Evolutionary conservation across 2,888 invertebrate genomes (phyloP), one percentile per base, ranked within the genome.

Genomic region (Synanthedon vespiformis): DNA sequence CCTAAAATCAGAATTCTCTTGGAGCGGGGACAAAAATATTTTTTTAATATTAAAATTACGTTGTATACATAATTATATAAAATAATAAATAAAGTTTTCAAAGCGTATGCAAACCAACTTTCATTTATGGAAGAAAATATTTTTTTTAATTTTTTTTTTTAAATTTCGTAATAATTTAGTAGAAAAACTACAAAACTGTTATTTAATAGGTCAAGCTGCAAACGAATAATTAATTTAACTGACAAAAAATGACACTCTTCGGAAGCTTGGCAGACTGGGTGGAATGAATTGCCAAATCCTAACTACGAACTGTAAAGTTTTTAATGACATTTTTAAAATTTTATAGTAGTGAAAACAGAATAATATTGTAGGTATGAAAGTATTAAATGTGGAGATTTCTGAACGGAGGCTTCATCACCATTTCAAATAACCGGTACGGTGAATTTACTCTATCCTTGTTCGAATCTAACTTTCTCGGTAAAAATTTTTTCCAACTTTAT

Each of bases 391-490:
- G 10, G 34, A 34, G 34, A 34, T 34, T 34, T 34, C 34, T 34
- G 34, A 44, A 44, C 44, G 14, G 13, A 14, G 4, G 44, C 44
- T 14, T 44, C 12, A n/a, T 34, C 49, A 50, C 16, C 40, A 53
- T 49, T 50, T 61, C 49, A 58, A 60, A 61, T 63, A 63, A 65
- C 61, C 61, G 58, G 55, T 52, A 58, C 59, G 58, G 58, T 51
- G 61, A 64, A 64, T 63, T 67, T 58, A 59, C 57, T 63, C 58
- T 56, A 55, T 60, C 57, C 60, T 62, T 59, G 59, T 59, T 54
- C 52, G 41, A 56, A 56, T 57, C 54, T 58, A 61, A 67, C 61
- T 63, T 66, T 57, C 62, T 58, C 58, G 55, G 44, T 6, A 14
- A 14, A n/a, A 5, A 4, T 1, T 11, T 14, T 13, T 44, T 44